Base-by-base conservation (phyloP, 2,113 vertebrate genomes). In the Vireo altiloquus region DNA sequence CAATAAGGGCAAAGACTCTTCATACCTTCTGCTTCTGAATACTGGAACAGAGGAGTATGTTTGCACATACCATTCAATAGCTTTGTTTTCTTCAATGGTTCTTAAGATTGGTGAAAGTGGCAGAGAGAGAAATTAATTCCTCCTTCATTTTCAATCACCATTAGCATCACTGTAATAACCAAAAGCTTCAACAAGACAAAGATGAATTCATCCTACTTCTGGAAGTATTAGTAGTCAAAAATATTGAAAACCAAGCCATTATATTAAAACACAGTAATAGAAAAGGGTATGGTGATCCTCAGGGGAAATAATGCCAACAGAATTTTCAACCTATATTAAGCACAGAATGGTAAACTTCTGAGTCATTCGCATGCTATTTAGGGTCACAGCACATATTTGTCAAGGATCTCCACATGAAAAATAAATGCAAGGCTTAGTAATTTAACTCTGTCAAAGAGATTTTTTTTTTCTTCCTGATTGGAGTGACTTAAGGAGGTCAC, bases 401-500 rank as follows among this genome's bases (percentile, higher is more conserved):
- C 15, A 7, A 95, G 79, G 72, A 87, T 72, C 40, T 91, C 88
- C 53, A 88, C 33, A 72, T 4, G 30, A 70, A 49, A 87, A 78
- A 93, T 89, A 94, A 93, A 81, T 40, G 71, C 25, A 76, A 87
- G 69, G 19, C 81, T 82, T 46, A 37, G 54, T 65, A 90, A 66
- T 24, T 66, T 64, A 59, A 54, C 35, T 60, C 66, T 61, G 35
- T 93, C 92, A 87, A 79, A 60, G 39, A 56, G 24, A 66, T 60
- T n/a, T 60, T 83, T 84, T 40, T 93, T 47, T n/a, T n/a, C 46
- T 87, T 71, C 76, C 80, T 74, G 76, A 70, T 69, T 80, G 39
- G n/a, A 84, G 54, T 23, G 76, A 86, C 70, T 96, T 92, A 81
- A 89, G 61, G 64, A 80, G 82, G 88, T 97, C 81, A 96, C 42